Base-by-base conservation (phyloP, 2,113 vertebrate genomes). In the Microcebus ravelobensis region DNA sequence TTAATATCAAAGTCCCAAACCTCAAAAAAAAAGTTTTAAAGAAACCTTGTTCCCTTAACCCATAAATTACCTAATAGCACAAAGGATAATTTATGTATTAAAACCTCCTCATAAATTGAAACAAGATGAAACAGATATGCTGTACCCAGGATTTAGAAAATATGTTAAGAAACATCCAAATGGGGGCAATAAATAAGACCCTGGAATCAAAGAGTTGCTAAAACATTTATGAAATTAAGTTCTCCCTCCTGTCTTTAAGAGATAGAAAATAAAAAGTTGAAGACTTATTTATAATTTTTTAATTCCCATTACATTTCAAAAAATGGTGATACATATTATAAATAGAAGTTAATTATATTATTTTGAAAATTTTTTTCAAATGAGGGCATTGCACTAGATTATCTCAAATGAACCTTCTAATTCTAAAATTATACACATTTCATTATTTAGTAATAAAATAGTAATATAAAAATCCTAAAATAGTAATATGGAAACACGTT, bases 401-500 rank as follows among this genome's bases (percentile, higher is more conserved):
- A 67, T 67, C n/a, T 71, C 61, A 25, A 92, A 59, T 14, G 31
- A 92, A 61, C 5, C 21, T 21, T 81, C 57, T 67, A 59, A 67
- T 84, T 94, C 36, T 74, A 90, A 91, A 71, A 77, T 55, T 63
- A 81, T 39, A 25, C 68, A 80, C 25, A n/a, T 65, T 52, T 36
- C 17, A 59, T 76, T 74, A 73, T 70, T 5, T 86, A 92, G 10
- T 45, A 96, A 96, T 90, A 88, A 87, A 92, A 57, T 27, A 55
- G 42, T 52, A 95, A 95, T 36, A 57, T 23, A 50, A 95, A 96
- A 97, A 91, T 55, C 27, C 23, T 76, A 29, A 82, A 76, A 73
- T 7, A 85, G 4, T 57, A 45, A 73, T 20, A 36, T 55, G 61
- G 20, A 68, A 92, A 45, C 15, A 86, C 65, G 85, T 91, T 93